phyloP scores from a whole-genome alignment of 2,888 invertebrate species.

The Yponomeuta sedellus region DNA sequence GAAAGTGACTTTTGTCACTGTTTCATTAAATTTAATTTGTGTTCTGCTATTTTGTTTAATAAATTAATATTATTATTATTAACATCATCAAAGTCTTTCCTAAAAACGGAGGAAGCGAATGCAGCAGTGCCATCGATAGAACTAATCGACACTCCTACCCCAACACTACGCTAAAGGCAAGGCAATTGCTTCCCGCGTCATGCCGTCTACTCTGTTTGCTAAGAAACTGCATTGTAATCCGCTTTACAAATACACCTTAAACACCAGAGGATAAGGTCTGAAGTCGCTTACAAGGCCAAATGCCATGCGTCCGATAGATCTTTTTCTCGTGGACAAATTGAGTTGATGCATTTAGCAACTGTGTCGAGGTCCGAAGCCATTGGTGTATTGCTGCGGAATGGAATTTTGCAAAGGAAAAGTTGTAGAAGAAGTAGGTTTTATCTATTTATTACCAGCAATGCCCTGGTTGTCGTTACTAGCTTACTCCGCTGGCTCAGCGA shows the following conservation, averaged over 20 bases:
- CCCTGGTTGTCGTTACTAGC: too few species aligned
- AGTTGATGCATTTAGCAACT: neutral
- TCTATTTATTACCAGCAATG: neutral
- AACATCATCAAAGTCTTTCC: slow-evolving; percentile 26
- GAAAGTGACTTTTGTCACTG: too few species aligned
- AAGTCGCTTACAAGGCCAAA: neutral
- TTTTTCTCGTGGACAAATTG: neutral
- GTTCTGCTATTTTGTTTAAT: too few species aligned
- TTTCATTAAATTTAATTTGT: too few species aligned
- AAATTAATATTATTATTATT: too few species aligned
- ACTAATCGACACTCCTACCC: slow-evolving; percentile 28
- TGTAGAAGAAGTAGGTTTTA: neutral
- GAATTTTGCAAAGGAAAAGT: neutral
- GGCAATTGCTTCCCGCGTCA: neutral
- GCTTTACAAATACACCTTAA: neutral
- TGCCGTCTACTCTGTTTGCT: neutral
- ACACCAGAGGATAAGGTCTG: neutral
- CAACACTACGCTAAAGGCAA: neutral
- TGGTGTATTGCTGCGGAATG: neutral
- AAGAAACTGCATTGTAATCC: neutral
- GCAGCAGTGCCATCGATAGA: neutral
- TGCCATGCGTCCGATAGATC: neutral
- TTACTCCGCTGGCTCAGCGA: too few species aligned
- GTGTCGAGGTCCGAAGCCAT: neutral
- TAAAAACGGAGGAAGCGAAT: too few species aligned